phyloP scores from a whole-genome alignment of 1,140 invertebrate species.

The Drosophila takahashii region DNA sequence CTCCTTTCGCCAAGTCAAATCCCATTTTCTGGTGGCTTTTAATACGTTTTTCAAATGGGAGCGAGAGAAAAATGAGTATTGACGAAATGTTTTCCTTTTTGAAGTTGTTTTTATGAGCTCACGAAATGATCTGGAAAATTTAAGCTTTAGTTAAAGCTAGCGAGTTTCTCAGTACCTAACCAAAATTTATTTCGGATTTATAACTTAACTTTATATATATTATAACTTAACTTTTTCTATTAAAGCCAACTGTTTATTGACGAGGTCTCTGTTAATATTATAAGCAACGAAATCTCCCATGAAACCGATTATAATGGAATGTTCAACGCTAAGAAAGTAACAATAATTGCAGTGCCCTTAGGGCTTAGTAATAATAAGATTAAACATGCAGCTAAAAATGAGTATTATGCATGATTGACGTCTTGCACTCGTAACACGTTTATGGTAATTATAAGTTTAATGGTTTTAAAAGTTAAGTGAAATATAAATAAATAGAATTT shows the following conservation, averaged over 20 bases:
- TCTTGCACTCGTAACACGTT: not conserved
- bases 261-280: not conserved
- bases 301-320: not conserved
- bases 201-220: too few relatives aligned
- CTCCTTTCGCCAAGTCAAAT: conserved; percentile 38
- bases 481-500: too few relatives aligned
- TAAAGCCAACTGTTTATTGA: not conserved
- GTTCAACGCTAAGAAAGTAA: not conserved
- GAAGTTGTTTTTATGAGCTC: conserved; percentile 8
- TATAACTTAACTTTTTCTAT: too few relatives aligned
- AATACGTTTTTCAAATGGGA: conserved; percentile 15
- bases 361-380: not conserved
- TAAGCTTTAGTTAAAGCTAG: not conserved
- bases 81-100: conserved; percentile 6
- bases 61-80: conserved; percentile 1
- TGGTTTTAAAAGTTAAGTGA: not conserved
- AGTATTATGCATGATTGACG: not conserved
- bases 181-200: too few relatives aligned
- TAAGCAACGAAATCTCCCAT: not conserved
- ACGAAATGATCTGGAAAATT: conserved; percentile 4
- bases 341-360: not conserved
- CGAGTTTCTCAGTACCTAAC: not conserved
- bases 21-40: conserved; percentile 25
- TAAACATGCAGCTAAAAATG: not conserved
- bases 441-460: not conserved